Base-by-base conservation (phyloP, 2,797 vertebrate species). In the Onychomys torridus region DNA sequence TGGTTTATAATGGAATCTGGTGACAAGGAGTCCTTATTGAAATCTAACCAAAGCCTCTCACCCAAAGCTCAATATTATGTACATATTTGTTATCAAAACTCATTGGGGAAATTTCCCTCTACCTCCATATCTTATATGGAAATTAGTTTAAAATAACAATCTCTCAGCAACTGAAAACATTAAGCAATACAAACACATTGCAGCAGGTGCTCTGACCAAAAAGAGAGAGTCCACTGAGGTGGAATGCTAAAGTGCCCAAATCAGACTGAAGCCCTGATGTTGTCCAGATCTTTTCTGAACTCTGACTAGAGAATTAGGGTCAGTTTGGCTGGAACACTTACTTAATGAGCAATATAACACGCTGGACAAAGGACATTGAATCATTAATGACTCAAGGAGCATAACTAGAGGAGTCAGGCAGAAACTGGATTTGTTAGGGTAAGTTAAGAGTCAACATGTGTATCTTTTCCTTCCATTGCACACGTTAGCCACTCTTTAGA, bases 31-130 rank as follows among this genome's bases (percentile, higher is more conserved):
- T 94, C 27, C 9, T 93, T 90, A 55, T 27, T 78, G 29, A 92
- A 87, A 90, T 84, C 10, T 27, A 85, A 32, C 25, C 11, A 71
- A 83, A 92, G 6, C 32, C 19, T 84, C 61, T 84, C 19, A 59
- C 29, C 63, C 49, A 65, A 52, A 93, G 40, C 13, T 90, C 46
- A 85, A 12, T 94, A 94, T 69, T 90, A 88, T 77, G 17, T 69
- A 61, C 3, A 81, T 40, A 37, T 95, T 91, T 89, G 9, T 95
- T 89, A 82, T 37, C 96, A 65, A 76, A 95, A 93, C 19, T 84
- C 65, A 82, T 12, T 95, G 25, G 7, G 69, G 7, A 88, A 94
- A 88, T n/a, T 89, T 83, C 16, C 17, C 27, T 89, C 27, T 89
- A 34, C 57, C 21, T 10, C 14, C 29, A 96, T 1, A 90, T 89